Base-by-base conservation (phyloP, 2,797 vertebrate genomes). In the Ctenosaura bakeri region DNA sequence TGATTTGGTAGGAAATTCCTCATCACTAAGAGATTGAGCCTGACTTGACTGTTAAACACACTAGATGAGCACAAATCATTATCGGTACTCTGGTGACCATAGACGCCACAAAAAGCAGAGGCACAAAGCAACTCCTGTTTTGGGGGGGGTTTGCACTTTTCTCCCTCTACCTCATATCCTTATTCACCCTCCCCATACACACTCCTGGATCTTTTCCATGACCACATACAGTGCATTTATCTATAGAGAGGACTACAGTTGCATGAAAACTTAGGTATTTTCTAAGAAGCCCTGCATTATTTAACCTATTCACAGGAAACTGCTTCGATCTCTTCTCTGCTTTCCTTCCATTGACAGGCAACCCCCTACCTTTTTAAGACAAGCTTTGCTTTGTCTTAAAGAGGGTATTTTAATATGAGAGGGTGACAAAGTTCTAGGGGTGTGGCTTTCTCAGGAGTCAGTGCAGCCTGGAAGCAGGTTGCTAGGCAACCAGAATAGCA, bases 1-100 rank as follows among this genome's bases (percentile, higher is more conserved):
- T 78, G 54, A 92, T 92, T 94, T 94, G 94, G 94, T 94, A 93
- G 83, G 84, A 90, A 94, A 88, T 76, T 92, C 91, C 87, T 74
- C 83, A 77, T 73, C 64, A 14, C 56, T 86, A 87, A 91, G 90
- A 85, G 46, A 83, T 64, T 26, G 22, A 1, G 83, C 90, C 64
- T 80, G 16, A 35, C 90, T 46, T 2, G n/a, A 88, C 64, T 89
- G 1, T 76, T 16, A 79, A 69, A 85, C 85, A 29, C n/a, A n/a
- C 29, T 93, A 89, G 3, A 76, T 24, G 24, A 73, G 50, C 3
- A 88, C 10, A 7, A 6, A 32, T 64, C 50, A n/a, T 69, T 14
- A 83, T 66, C 83, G 85, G 79, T 71, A 66, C 59, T 56, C 77
- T 16, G 62, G 42, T 62, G 84, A 74, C 66, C 56, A 50, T 52